These are phyloP conservation scores for Perca fluviatilis DNA, from an alignment of 2,113 vertebrate genomes.

Conservation along the genomic window DNA sequence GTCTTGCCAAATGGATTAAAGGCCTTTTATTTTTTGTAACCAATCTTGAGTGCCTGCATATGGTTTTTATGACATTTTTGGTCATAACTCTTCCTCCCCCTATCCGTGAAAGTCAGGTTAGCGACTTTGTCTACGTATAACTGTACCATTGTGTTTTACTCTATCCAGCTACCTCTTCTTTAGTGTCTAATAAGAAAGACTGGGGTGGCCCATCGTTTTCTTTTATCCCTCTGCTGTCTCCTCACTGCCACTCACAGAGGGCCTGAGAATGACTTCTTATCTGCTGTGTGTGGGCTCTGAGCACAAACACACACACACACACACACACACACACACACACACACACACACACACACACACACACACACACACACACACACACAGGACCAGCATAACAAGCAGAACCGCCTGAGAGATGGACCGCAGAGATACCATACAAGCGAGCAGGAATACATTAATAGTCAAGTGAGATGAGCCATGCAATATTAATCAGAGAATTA, in stretches of 20 bases:
- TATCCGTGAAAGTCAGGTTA: too few relatives aligned
- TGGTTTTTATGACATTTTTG: too few relatives aligned
- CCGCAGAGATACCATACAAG: conserved; percentile 61
- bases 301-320: background rate
- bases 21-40: too few relatives aligned
- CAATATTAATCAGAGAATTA: conserved; percentile 80
- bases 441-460: conserved; percentile 73
- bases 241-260: conserved; percentile 64
- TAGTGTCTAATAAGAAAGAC: conserved; percentile 51
- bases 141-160: conserved; percentile 9
- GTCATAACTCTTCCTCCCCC: too few relatives aligned
- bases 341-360: conserved; percentile 25
- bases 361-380: conserved; percentile 46
- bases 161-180: conserved; percentile 15
- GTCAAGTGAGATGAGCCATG: conserved; percentile 71
- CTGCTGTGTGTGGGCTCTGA: conserved; percentile 37
- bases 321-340: conserved; percentile 18
- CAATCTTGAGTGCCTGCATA: too few relatives aligned
- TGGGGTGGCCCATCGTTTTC: conserved; percentile 15
- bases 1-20: too few relatives aligned
- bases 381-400: conserved; percentile 56
- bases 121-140: conserved; percentile 9
- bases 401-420: conserved; percentile 58
- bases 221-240: conserved; percentile 57
- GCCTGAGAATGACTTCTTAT: conserved; percentile 57